Conservation (phyloP, 2,113 vertebrate genomes). For the Platanista minor region DNA sequence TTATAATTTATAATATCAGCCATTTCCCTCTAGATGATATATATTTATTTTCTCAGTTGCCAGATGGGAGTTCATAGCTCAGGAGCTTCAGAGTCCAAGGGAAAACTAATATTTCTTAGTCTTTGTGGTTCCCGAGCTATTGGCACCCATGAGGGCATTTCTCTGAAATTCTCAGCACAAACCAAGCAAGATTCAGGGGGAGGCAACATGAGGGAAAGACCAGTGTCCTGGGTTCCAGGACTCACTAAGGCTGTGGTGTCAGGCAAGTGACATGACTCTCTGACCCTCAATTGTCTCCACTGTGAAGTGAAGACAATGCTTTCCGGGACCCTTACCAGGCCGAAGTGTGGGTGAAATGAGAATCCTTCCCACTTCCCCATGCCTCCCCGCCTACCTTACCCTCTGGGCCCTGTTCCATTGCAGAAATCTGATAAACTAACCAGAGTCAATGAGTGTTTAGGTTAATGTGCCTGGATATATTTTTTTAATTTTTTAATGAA, state of each 20-base stretch:
- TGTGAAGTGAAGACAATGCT: neutral
- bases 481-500: neutral
- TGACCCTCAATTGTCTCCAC: neutral
- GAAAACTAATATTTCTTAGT: neutral
- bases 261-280: neutral
- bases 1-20: neutral
- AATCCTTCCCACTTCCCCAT: neutral
- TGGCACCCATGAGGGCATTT: neutral
- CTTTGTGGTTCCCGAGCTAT: neutral
- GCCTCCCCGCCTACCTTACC: neutral
- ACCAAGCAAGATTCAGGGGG: neutral
- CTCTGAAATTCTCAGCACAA: slow-evolving; percentile 14
- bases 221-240: neutral
- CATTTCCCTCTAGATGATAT: neutral
- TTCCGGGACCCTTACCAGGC: neutral
- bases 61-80: neutral
- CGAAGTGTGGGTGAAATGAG: neutral
- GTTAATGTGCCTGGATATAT: neutral
- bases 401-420: neutral
- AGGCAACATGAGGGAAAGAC: neutral
- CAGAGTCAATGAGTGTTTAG: neutral
- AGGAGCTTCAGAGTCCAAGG: neutral
- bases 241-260: neutral
- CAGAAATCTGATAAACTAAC: neutral
- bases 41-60: neutral